These are phyloP conservation scores for Artemia sp. DNA, from an alignment of 2,888 invertebrate genomes.

Conservation along the genomic window DNA sequence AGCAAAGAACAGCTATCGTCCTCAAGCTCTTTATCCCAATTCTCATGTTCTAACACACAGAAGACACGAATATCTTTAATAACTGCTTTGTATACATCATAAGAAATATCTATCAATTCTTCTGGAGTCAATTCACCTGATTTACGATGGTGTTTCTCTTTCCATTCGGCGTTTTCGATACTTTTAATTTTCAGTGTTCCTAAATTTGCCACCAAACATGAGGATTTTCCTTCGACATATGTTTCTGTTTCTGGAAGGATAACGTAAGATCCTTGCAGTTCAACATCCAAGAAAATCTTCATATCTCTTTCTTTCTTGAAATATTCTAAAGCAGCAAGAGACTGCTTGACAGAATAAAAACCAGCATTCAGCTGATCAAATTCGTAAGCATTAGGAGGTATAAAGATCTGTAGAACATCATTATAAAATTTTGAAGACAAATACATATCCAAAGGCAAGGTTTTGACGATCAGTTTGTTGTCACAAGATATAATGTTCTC, in stretches of 20 bases:
- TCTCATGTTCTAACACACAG: constrained; percentile 1
- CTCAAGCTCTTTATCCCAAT: neutral
- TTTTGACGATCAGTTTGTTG: constrained; percentile 8
- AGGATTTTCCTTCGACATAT: neutral
- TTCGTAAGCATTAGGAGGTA: neutral
- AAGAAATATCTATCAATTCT: neutral
- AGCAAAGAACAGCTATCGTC: neutral
- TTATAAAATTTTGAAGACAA: neutral
- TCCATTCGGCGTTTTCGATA: neutral
- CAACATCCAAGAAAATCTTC: constrained; percentile 1
- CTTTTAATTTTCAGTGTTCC: neutral
- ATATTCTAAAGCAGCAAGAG: constrained; percentile 2
- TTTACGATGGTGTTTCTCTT: neutral
- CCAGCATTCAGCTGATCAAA: neutral
- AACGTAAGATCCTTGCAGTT: neutral
- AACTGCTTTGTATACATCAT: neutral
- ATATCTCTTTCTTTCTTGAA: constrained; percentile 1
- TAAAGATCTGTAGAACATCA: neutral
- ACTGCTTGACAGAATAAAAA: neutral
- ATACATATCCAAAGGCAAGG: neutral
- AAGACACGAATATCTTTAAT: neutral
- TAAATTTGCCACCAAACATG: neutral
- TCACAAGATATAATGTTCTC: neutral
- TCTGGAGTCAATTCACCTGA: neutral
- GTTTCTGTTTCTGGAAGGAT: neutral